These are phyloP conservation scores for Fragum fragum DNA, from an alignment of 2,888 invertebrate genomes.

Conservation along the genomic window DNA sequence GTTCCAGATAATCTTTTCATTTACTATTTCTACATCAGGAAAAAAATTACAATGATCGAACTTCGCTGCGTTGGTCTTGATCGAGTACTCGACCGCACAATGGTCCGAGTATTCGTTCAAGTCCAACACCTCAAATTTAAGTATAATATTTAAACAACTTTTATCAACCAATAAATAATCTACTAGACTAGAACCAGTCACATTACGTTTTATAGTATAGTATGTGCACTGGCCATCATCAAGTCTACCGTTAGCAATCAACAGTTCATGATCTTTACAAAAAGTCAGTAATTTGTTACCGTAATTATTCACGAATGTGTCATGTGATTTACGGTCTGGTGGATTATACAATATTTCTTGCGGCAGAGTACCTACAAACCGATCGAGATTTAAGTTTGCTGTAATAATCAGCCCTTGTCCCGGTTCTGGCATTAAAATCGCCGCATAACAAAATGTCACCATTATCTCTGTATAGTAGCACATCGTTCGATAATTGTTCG, in stretches of 20 bases:
- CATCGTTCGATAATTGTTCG: conserved; percentile 9
- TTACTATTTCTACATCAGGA: not conserved
- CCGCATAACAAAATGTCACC: conserved; percentile 31
- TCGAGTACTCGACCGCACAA: conserved; percentile 16
- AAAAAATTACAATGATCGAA: not conserved
- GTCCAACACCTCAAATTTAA: conserved; percentile 15
- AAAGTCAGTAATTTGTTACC: conserved; percentile 29
- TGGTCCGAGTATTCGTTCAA: conserved; percentile 28
- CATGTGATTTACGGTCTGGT: conserved; percentile 12
- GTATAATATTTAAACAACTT: not conserved
- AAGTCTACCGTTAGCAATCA: conserved; percentile 32
- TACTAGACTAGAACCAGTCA: conserved; percentile 33
- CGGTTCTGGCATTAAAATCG: conserved; percentile 39
- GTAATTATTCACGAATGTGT: conserved; percentile 16
- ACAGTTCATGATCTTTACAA: conserved; percentile 27
- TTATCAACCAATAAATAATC: conserved; percentile 24
- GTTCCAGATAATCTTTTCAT: too few relatives aligned
- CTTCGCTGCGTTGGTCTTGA: not conserved
- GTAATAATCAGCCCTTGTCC: conserved; percentile 24
- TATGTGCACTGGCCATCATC: conserved; percentile 18
- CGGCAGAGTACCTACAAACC: conserved; percentile 31
- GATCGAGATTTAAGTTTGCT: conserved; percentile 23
- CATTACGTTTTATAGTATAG: conserved; percentile 32
- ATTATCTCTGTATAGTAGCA: conserved; percentile 20
- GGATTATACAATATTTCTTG: conserved; percentile 10